Conservation (phyloP, 2,888 invertebrate genomes). For the Tiphia femorata region DNA sequence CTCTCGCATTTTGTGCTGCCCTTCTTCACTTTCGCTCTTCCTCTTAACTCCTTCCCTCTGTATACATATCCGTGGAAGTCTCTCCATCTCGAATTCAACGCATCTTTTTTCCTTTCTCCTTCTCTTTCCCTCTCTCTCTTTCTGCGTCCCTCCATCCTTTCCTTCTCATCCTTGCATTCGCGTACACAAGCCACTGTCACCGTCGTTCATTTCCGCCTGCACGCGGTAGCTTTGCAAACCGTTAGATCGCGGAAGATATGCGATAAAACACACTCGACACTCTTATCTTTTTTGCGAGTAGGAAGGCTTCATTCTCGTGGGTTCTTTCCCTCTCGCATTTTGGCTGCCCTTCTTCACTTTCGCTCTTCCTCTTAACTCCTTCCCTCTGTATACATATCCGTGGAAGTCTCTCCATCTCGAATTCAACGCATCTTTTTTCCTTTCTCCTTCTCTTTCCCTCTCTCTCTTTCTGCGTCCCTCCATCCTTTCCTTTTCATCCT, state of each 20-base stretch:
- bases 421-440: background rate
- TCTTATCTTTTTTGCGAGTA: too few relatives aligned
- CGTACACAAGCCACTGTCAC: background rate
- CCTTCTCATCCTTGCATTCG: background rate
- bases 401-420: background rate
- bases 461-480: background rate
- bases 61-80: background rate
- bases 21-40: background rate
- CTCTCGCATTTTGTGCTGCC: background rate
- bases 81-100: background rate
- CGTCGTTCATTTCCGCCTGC: background rate
- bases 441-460: background rate
- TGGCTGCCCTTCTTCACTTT: background rate
- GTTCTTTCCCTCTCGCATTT: background rate
- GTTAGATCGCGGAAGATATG: conserved; percentile 11
- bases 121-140: conserved; percentile 1
- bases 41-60: background rate
- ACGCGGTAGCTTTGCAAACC: background rate
- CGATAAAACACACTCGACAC: too few relatives aligned
- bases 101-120: conserved; percentile 4
- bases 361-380: background rate
- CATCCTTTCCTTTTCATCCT: conserved; percentile 1
- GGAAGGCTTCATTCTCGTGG: background rate
- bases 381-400: background rate
- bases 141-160: too few relatives aligned